Evolutionary conservation across 2,888 invertebrate genomes (phyloP).

Genomic region (Cybosia mesomella): DNA sequence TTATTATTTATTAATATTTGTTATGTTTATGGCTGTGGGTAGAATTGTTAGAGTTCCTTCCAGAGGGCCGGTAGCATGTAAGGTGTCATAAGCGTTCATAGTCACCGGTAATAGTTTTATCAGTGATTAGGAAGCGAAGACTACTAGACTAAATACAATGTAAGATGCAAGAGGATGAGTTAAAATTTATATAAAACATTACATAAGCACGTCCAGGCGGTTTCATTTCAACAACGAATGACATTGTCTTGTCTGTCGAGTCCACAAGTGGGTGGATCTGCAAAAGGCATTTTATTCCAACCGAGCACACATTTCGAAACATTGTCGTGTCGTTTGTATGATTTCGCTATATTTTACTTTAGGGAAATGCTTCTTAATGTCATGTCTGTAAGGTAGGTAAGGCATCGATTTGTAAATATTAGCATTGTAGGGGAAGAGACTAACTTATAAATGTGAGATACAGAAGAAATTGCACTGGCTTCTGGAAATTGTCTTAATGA

Average conservation of each 20-base stretch:
- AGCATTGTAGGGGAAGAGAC: neutral
- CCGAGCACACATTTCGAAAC: conserved; percentile 62
- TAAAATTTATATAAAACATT: conserved; percentile 35
- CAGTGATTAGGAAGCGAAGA: neutral
- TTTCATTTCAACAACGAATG: conserved; percentile 71
- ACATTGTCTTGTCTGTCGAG: conserved; percentile 68
- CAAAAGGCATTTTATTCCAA: conserved; percentile 69
- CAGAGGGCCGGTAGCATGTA: too few relatives aligned
- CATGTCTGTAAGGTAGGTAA: neutral
- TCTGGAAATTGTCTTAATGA: neutral
- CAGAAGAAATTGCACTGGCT: neutral
- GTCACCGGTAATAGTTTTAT: neutral
- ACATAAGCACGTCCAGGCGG: conserved; percentile 54
- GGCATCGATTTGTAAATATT: neutral
- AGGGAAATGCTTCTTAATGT: conserved; percentile 10
- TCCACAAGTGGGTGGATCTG: conserved; percentile 72
- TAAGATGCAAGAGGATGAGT: conserved; percentile 6
- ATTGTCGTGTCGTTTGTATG: conserved; percentile 50
- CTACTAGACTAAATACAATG: neutral
- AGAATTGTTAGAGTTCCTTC: neutral
- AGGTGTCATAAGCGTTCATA: neutral
- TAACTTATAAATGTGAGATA: neutral
- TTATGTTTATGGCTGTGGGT: neutral
- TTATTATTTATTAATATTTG: too few relatives aligned
- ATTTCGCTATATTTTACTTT: conserved; percentile 41